Percentiles rank a stretch among this genome's conserved stretches.
Conservation (phyloP, 2,113 vertebrate genomes). For the Oreocharis arfaki region DNA sequence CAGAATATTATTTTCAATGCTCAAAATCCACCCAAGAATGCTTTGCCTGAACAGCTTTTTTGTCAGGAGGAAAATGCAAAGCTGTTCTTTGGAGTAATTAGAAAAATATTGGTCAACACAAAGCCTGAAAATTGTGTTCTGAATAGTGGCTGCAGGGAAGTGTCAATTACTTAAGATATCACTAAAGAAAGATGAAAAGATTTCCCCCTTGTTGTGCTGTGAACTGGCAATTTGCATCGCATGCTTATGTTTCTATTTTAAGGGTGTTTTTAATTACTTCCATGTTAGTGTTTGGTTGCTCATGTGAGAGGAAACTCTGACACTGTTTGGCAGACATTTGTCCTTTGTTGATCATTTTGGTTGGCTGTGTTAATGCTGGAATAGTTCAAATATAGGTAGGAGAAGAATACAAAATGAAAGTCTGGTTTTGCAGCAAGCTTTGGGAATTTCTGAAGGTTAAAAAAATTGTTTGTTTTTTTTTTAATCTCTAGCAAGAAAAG, state of each 20-base stretch:
- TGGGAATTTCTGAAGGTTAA: not conserved
- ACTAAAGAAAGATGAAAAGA: not conserved
- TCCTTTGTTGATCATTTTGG: not conserved
- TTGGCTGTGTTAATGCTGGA: not conserved
- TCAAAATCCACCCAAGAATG: not conserved
- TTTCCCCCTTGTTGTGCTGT: not conserved
- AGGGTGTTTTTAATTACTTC: conserved; percentile 49
- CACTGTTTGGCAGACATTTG: not conserved
- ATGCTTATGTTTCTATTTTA: not conserved
- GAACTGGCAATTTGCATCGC: not conserved
- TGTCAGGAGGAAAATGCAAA: not conserved
- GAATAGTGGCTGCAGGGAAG: not conserved
- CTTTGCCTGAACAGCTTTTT: not conserved
- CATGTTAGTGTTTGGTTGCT: not conserved
- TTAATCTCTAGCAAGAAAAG: not conserved
- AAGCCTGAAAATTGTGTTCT: not conserved
- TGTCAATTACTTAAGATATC: not conserved
- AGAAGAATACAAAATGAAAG: not conserved
- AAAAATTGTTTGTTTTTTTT: accelerated
- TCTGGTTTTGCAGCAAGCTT: not conserved
- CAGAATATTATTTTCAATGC: not conserved
- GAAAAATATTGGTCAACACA: not conserved
- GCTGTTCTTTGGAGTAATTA: not conserved
- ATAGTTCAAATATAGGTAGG: not conserved
- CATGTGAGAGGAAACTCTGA: not conserved